Evolutionary conservation across 2,888 invertebrate genomes (phyloP).

Genomic region (Lasioglossum lativentre): DNA sequence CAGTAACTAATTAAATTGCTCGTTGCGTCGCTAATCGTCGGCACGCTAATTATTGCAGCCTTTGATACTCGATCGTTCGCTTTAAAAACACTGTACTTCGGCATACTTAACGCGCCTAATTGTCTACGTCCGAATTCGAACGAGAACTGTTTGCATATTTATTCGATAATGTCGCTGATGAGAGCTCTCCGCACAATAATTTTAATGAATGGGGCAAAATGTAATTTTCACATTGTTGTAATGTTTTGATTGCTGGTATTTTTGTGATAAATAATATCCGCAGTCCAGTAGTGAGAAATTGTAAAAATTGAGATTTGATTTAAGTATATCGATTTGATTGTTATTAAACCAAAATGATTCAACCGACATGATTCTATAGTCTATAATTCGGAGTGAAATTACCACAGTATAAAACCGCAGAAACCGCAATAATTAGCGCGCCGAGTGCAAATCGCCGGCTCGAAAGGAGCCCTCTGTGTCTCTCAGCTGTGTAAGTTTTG

Average conservation of each 20-base stretch:
- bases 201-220: not conserved
- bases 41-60: not conserved
- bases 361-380: too few species aligned
- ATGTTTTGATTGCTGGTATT: too few species aligned
- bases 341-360: too few species aligned
- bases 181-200: too few species aligned
- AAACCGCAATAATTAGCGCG: not conserved
- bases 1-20: slow-evolving; percentile 50
- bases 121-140: not conserved
- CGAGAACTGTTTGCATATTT: too few species aligned
- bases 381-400: too few species aligned
- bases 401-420: not conserved
- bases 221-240: not conserved
- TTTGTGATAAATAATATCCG: too few species aligned
- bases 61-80: not conserved
- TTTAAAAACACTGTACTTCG: too few species aligned
- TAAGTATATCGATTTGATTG: too few species aligned
- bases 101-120: not conserved
- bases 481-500: not conserved
- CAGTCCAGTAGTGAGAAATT: not conserved
- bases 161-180: too few species aligned
- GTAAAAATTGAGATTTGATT: not conserved
- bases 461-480: slow-evolving; percentile 6
- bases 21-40: slow-evolving; percentile 48
- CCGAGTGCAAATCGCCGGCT: not conserved